Conservation (phyloP, 1,140 invertebrate genomes). For the Bombus pascuorum region DNA sequence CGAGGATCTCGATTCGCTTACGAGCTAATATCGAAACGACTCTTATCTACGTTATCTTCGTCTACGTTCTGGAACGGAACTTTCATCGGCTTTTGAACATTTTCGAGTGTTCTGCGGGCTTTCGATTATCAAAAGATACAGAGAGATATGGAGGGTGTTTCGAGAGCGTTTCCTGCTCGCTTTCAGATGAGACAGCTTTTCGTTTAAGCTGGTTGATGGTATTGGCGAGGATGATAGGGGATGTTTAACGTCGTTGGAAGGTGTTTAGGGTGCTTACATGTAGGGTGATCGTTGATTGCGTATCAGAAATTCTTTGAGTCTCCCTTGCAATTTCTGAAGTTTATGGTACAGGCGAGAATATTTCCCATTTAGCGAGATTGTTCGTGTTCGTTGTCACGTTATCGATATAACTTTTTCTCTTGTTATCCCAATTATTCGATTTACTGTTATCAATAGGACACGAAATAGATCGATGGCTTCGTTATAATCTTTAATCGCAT, state of each 20-base stretch:
- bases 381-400: no score
- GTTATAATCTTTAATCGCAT: no score
- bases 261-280: neutral
- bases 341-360: neutral
- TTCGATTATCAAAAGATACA: slow-evolving; percentile 17
- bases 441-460: fast-evolving
- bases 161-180: neutral
- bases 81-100: neutral
- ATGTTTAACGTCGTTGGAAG: neutral
- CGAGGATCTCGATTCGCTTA: slow-evolving; percentile 41
- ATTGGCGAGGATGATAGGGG: neutral
- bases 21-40: slow-evolving; percentile 31
- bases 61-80: neutral
- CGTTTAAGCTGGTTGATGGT: neutral
- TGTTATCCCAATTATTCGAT: no score
- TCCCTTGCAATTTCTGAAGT: neutral
- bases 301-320: no score
- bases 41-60: slow-evolving; percentile 26
- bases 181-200: neutral
- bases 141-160: neutral
- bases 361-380: no score
- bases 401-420: no score
- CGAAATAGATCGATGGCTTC: no score
- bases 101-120: neutral
- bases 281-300: neutral